Percentiles rank a stretch among this genome's conserved stretches.
These are phyloP conservation scores for Erethizon dorsatum DNA, from an alignment of 2,797 vertebrate genomes.

Conservation along the genomic window DNA sequence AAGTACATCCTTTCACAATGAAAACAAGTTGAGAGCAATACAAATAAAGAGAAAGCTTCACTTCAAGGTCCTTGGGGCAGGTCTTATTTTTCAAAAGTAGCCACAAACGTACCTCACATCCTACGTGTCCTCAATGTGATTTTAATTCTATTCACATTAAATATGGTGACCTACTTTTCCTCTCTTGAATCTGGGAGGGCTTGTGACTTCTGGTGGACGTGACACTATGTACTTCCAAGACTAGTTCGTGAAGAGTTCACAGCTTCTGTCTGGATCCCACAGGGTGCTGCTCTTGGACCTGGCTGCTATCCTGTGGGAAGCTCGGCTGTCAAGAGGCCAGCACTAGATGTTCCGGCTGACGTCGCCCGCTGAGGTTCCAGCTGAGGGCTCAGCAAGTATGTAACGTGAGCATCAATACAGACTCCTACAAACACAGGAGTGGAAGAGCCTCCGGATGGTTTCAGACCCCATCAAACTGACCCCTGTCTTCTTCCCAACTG, in stretches of 20 bases:
- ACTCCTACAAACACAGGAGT: not conserved
- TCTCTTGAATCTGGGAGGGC: conserved; percentile 10
- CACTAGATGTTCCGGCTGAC: conserved; percentile 8
- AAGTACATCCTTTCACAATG: conserved; percentile 53
- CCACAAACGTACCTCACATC: not conserved
- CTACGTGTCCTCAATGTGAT: not conserved
- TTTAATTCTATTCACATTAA: conserved; percentile 14
- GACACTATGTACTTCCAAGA: conserved; percentile 57
- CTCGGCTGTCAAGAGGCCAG: conserved; percentile 20
- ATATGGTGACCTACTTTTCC: not conserved
- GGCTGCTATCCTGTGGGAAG: not conserved
- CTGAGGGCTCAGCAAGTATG: not conserved
- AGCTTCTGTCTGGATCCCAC: conserved; percentile 55
- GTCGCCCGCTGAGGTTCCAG: not conserved
- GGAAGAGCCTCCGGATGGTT: not conserved
- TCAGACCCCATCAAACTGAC: not conserved
- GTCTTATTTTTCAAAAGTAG: conserved; percentile 64
- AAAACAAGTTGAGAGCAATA: conserved; percentile 42
- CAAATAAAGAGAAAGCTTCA: conserved; percentile 19
- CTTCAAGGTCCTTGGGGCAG: not conserved
- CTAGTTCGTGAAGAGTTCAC: conserved; percentile 22
- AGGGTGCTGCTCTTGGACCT: conserved; percentile 24
- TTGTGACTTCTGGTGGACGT: conserved; percentile 15
- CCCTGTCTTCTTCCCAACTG: not conserved
- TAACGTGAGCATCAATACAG: not conserved